Base-by-base conservation (phyloP, 1,140 invertebrate genomes). In the Drosophila gunungcola region DNA sequence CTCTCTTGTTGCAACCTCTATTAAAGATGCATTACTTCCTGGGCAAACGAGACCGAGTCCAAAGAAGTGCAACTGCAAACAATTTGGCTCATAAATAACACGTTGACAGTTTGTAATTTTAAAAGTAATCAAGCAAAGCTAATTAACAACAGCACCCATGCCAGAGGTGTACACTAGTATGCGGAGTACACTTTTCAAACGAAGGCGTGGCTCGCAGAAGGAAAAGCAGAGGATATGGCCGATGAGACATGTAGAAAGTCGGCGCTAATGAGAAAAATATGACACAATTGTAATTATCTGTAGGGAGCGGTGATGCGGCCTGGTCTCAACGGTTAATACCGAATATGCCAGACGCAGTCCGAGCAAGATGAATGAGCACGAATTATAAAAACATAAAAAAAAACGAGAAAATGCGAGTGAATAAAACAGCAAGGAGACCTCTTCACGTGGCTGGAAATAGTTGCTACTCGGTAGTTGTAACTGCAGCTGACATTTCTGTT, bases 271-370 rank as follows among this genome's bases (percentile, higher is more conserved):
- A 89, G 84, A 89, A 89, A 89, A 89, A 89, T 89, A 89, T 89
- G 84, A 89, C 84, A 84, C 84, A 89, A 89, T 89, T 89, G 85
- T 89, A 89, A 89, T 89, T 89, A 89, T 89, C 62, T 83, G 64
- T 57, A 65, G 79, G 51, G 73, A 80, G 78, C 54, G 60, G 61
- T 39, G 57, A 56, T 49, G 48, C 49, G 36, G 39, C 41, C 78
- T 43, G 53, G 43, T 77, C 74, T 76, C 43, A 72, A 52, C 78
- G 81, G 57, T 88, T 86, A 86, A 88, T 86, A 70, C 82, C 82
- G 36, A 82, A 86, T 82, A 82, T 74, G 80, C 64, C 80, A 83
- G 61, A 79, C 49, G 43, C 69, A 60, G 54, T 73, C 67, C 57
- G 65, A 81, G 78, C 72, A 89, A 89, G 84, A 89, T 89, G 84